Conservation (phyloP, 2,797 vertebrate species). For the Gouania willdenowi region DNA sequence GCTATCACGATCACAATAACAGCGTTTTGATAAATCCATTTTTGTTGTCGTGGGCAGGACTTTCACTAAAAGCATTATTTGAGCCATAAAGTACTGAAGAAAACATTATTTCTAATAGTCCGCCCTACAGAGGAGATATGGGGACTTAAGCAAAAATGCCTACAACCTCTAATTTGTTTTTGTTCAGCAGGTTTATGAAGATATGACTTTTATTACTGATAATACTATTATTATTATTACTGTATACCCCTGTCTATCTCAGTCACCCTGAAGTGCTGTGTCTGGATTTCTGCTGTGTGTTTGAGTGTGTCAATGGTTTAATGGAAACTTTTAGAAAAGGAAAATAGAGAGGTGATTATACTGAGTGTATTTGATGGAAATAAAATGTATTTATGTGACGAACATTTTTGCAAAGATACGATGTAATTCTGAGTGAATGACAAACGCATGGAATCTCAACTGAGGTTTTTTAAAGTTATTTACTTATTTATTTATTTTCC, state of each 20-base stretch:
- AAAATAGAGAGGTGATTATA: conserved; percentile 33
- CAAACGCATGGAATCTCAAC: conserved; percentile 38
- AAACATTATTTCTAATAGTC: conserved; percentile 16
- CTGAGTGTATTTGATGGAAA: conserved; percentile 46
- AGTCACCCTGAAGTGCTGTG: conserved; percentile 56
- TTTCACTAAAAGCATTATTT: conserved; percentile 21
- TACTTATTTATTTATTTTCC: conserved; percentile 60
- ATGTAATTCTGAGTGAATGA: conserved; percentile 57
- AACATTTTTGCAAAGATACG: conserved; percentile 50
- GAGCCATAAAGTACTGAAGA: conserved; percentile 41
- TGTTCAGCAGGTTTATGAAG: conserved; percentile 40
- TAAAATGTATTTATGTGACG: conserved; percentile 56
- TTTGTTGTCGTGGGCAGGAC: conserved; percentile 24
- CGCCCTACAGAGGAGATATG: conserved; percentile 19
- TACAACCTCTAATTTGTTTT: conserved; percentile 36
- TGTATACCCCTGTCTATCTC: conserved; percentile 42
- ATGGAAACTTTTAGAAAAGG: conserved; percentile 20
- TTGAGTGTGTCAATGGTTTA: conserved; percentile 45
- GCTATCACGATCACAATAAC: conserved; percentile 18
- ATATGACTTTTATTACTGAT: conserved; percentile 47
- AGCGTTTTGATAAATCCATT: conserved; percentile 33
- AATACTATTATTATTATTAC: conserved; percentile 38
- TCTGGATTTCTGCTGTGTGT: conserved; percentile 58
- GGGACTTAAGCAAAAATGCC: conserved; percentile 18
- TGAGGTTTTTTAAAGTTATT: no score